Evolutionary conservation across 2,797 vertebrate genomes (phyloP).

Genomic region (Sylvia borin): DNA sequence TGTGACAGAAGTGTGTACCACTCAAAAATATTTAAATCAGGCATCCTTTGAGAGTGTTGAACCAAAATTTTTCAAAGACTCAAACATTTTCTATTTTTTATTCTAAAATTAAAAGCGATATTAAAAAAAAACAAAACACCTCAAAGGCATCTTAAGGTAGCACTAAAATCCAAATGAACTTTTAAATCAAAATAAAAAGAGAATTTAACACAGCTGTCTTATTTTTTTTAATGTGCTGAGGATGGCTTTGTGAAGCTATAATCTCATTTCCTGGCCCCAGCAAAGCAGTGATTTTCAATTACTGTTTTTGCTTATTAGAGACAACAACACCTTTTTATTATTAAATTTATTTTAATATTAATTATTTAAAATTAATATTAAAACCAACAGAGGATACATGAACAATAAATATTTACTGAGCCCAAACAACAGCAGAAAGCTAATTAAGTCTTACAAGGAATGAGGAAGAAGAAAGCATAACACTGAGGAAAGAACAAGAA

Average conservation of each 20-base stretch:
- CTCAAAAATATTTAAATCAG: not conserved
- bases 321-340: not conserved
- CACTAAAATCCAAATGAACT: not conserved
- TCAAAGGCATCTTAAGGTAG: not conserved
- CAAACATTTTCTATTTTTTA: not conserved
- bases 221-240: not conserved
- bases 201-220: not conserved
- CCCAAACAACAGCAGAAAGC: not conserved
- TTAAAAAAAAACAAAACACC: not conserved
- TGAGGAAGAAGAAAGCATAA: not conserved
- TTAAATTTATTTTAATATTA: not conserved
- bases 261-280: not conserved
- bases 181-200: not conserved
- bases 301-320: not conserved
- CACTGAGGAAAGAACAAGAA: not conserved
- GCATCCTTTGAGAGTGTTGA: not conserved
- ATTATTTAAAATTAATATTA: not conserved
- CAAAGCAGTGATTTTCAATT: not conserved
- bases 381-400: not conserved
- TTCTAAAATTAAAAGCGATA: not conserved
- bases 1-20: not conserved
- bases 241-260: not conserved
- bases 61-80: not conserved
- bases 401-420: not conserved
- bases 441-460: not conserved